Evolutionary conservation across 1,140 invertebrate genomes (phyloP), one percentile per base, ranked within the genome.

Genomic region (Sweltsa coloradensis): DNA sequence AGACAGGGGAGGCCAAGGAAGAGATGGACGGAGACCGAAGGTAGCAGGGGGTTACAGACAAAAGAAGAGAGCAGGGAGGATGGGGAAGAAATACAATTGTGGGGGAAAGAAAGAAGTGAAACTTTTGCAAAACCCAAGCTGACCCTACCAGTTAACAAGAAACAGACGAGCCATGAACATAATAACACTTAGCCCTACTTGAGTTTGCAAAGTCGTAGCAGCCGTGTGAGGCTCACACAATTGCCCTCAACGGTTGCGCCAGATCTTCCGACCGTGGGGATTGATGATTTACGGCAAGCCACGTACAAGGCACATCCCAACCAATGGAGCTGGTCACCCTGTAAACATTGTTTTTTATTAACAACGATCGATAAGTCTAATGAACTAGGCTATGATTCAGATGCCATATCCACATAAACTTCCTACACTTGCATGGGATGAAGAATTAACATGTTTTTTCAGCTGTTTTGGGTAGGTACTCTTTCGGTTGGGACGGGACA

Each of bases 311-410:
- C 84, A 75, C 93, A 98, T 34, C 87, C 87, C 57, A 97, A 75
- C 95, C 95, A 97, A 63, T 97, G 91, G 36, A 86, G 65, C 43
- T 79, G 72, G 58, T 96, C 86, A 11, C 93, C 94, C 90, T 97
- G 60, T 47, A 73, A n/a, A n/a, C n/a, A n/a, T n/a, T n/a, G n/a
- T n/a, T n/a, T n/a, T n/a, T n/a, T n/a, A n/a, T n/a, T 67, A 55
- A 57, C 41, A 57, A 42, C 52, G 49, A 24, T 47, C 16, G 5
- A 37, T 37, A n/a, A 5, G 5, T 37, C 5, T 37, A 5, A 37
- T 14, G 5, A 37, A 37, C 5, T 37, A 14, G 5, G 5, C n/a
- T n/a, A n/a, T n/a, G n/a, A n/a, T n/a, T n/a, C n/a, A 37, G 5
- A 37, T 5, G 5, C 7, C 5, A 7, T 37, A 5, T 37, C 16